Conservation (phyloP, 2,113 vertebrate genomes). For the Trematomus loennbergii region DNA sequence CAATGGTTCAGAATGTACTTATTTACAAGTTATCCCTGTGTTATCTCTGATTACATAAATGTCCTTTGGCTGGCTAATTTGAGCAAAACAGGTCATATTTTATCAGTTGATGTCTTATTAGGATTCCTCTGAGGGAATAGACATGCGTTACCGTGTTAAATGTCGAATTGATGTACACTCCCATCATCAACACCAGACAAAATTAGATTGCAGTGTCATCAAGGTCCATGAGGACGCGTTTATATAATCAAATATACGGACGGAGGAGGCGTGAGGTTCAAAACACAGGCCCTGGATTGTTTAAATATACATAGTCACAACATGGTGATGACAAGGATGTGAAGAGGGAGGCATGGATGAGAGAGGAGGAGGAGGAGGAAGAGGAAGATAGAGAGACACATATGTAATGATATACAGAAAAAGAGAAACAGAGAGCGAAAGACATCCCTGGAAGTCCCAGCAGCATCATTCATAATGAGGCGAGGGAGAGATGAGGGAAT, state of each 20-base stretch:
- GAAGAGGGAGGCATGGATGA: conserved; percentile 16
- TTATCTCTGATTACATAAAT: neutral
- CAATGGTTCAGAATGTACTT: neutral
- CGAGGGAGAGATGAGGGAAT: conserved; percentile 7
- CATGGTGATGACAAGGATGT: conserved; percentile 39
- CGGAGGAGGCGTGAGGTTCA: conserved; percentile 11
- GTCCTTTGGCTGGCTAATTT: neutral
- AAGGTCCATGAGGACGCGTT: conserved; percentile 68
- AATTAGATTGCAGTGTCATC: conserved; percentile 72
- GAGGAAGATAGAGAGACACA: neutral
- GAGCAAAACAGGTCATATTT: neutral
- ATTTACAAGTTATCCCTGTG: neutral
- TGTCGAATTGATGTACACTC: conserved; percentile 24
- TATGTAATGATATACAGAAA: neutral
- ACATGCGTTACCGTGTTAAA: conserved; percentile 28
- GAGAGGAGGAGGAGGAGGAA: neutral
- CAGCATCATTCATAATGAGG: conserved; percentile 39
- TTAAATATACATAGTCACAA: conserved; percentile 49
- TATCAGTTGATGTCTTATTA: neutral
- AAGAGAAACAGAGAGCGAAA: conserved; percentile 17
- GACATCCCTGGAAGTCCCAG: conserved; percentile 7
- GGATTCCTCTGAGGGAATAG: neutral
- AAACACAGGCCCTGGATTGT: conserved; percentile 36
- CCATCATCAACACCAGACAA: conserved; percentile 56
- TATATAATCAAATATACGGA: conserved; percentile 73